A percentile compares a stretch with the other conserved stretches of the same genome.
Conservation (phyloP, 2,888 invertebrate genomes). For the Drosophila anomelani region DNA sequence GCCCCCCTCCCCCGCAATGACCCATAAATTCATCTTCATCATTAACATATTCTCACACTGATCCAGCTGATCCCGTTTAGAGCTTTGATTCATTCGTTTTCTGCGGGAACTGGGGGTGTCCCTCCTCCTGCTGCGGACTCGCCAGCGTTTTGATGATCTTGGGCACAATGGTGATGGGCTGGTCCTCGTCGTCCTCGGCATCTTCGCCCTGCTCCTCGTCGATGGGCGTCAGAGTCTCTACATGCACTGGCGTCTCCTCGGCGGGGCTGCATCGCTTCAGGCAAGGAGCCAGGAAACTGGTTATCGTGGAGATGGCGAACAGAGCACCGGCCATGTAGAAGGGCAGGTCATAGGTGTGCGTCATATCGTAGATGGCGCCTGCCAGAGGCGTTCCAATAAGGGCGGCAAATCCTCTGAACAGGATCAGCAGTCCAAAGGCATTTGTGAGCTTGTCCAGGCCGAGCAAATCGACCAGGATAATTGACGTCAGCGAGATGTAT, state of each 20-base stretch:
- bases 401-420: conserved; percentile 97
- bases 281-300: conserved; percentile 93
- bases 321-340: conserved; percentile 97
- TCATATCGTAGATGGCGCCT: conserved; percentile 95
- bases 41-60: conserved; percentile 11
- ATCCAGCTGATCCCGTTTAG: conserved; percentile 56
- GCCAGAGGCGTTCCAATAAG: conserved; percentile 93
- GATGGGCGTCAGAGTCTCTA: conserved; percentile 92
- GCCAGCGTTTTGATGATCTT: conserved; percentile 92
- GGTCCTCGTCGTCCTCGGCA: conserved; percentile 90
- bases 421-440: conserved; percentile 97
- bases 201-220: conserved; percentile 93
- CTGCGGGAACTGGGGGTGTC: conserved; percentile 64
- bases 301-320: conserved; percentile 92
- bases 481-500: conserved; percentile 98
- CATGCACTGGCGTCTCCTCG: conserved; percentile 87
- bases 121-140: conserved; percentile 85
- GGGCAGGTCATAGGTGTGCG: conserved; percentile 93
- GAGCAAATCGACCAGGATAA: conserved; percentile 97
- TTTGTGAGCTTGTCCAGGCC: conserved; percentile 98
- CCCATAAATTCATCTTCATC: conserved; percentile 48
- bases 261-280: conserved; percentile 86
- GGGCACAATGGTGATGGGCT: conserved; percentile 91
- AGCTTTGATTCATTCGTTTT: conserved; percentile 77
- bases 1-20: conserved; percentile 24